These are phyloP conservation scores for Andrena fulva DNA, from an alignment of 2,888 invertebrate species.

Conservation along the genomic window DNA sequence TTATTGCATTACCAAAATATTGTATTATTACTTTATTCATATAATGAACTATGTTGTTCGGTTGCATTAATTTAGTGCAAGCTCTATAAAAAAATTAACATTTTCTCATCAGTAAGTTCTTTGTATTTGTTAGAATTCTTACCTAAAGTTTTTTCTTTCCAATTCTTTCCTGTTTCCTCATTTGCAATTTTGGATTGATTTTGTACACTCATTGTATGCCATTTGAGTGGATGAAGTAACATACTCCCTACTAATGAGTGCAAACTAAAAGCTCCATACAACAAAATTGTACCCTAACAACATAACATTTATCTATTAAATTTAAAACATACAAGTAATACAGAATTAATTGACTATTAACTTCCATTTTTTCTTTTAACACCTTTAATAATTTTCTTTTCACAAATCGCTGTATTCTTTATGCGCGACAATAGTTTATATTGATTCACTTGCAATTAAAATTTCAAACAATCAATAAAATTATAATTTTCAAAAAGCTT, in stretches of 20 bases:
- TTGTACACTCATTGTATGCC: slow-evolving; percentile 86
- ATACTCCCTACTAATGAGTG: slow-evolving; percentile 87
- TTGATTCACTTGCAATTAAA: too few species aligned
- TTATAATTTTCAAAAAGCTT: too few species aligned
- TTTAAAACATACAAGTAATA: background rate
- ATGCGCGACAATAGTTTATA: too few species aligned
- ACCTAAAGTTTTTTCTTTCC: slow-evolving; percentile 1
- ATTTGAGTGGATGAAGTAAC: slow-evolving; percentile 89
- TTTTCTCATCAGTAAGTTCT: background rate
- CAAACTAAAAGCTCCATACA: slow-evolving; percentile 87
- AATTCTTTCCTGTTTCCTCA: slow-evolving; percentile 18
- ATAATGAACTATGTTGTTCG: background rate
- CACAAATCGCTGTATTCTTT: too few species aligned
- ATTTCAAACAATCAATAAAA: too few species aligned
- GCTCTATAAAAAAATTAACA: background rate
- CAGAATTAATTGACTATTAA: background rate
- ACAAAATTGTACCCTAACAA: slow-evolving; percentile 87
- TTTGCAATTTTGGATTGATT: background rate
- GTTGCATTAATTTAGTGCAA: background rate
- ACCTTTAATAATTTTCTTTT: too few species aligned
- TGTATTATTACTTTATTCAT: too few species aligned
- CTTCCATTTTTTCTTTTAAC: too few species aligned
- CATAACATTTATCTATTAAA: slow-evolving; percentile 19
- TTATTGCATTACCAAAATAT: too few species aligned
- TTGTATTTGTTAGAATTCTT: background rate